Evolutionary conservation across 2,113 vertebrate genomes (phyloP).

Genomic region (Proterorhinus semilunaris): DNA sequence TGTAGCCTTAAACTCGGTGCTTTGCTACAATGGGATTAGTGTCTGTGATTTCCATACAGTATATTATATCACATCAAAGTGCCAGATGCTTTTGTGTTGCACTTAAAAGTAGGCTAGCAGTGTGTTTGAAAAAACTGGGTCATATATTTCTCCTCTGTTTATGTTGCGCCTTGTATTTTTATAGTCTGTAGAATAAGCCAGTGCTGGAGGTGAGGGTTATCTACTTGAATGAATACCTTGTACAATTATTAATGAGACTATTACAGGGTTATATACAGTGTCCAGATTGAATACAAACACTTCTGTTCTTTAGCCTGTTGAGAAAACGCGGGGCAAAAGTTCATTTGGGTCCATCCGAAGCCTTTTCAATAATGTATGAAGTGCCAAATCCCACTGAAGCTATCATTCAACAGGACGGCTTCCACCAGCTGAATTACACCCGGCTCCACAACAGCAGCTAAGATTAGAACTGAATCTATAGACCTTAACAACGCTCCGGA

Average conservation of each 20-base stretch:
- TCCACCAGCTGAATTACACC: constrained; percentile 28
- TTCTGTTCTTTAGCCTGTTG: constrained; percentile 13
- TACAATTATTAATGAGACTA: not conserved
- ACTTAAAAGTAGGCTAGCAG: not conserved
- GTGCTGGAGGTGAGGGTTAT: not conserved
- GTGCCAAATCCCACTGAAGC: constrained; percentile 60
- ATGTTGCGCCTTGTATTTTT: not conserved
- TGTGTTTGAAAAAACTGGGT: not conserved
- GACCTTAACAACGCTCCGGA: constrained; percentile 33
- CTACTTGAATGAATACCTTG: not conserved
- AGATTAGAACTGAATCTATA: constrained; percentile 2
- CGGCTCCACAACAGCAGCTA: constrained; percentile 1
- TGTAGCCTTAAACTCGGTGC: not conserved
- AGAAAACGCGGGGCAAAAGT: constrained; percentile 22
- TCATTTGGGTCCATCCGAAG: constrained; percentile 50
- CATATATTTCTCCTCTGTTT: not conserved
- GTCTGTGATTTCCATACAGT: not conserved
- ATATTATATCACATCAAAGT: not conserved
- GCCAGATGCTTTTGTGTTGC: not conserved
- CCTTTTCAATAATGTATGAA: constrained; percentile 67
- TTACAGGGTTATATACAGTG: not conserved
- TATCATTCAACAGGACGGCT: constrained; percentile 54
- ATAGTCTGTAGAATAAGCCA: too few species aligned
- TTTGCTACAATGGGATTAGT: not conserved
- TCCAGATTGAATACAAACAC: not conserved